Evolutionary conservation across 2,888 invertebrate species (phyloP).

Genomic region (Plebejus argus): DNA sequence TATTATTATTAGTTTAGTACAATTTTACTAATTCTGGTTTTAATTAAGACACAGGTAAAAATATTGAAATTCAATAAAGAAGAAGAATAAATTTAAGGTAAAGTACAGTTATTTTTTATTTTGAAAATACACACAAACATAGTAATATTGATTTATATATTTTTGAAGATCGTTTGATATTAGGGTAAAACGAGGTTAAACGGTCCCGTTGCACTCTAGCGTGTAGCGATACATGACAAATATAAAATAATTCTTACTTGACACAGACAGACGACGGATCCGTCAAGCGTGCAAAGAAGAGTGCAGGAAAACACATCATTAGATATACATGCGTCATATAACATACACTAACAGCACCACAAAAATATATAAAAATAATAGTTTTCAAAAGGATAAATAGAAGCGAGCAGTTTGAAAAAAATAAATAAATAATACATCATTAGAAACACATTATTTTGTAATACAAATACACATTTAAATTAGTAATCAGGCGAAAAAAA

Average conservation of each 20-base stretch:
- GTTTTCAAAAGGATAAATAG: background rate
- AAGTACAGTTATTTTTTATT: too few relatives aligned
- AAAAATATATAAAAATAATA: slow-evolving; percentile 13
- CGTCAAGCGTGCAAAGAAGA: slow-evolving; percentile 45
- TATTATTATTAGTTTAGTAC: background rate
- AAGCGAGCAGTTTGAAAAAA: too few relatives aligned
- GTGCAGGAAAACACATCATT: slow-evolving; percentile 41
- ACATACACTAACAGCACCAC: slow-evolving; percentile 25
- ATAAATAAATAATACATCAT: too few relatives aligned
- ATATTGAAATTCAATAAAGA: too few relatives aligned
- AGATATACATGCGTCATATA: slow-evolving; percentile 40
- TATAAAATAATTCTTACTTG: slow-evolving; percentile 46
- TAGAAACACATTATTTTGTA: too few relatives aligned
- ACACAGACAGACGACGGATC: slow-evolving; percentile 45
- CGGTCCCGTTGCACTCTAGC: background rate
- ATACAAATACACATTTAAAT: too few relatives aligned
- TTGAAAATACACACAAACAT: too few relatives aligned
- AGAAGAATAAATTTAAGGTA: too few relatives aligned
- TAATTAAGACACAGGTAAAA: too few relatives aligned
- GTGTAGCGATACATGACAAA: slow-evolving; percentile 31
- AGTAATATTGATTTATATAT: too few relatives aligned
- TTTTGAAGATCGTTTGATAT: background rate
- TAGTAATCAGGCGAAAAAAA: too few relatives aligned
- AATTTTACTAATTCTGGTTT: background rate
- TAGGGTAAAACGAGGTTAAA: background rate